Conservation (phyloP, 2,888 invertebrate genomes). For the Unio delphinus region DNA sequence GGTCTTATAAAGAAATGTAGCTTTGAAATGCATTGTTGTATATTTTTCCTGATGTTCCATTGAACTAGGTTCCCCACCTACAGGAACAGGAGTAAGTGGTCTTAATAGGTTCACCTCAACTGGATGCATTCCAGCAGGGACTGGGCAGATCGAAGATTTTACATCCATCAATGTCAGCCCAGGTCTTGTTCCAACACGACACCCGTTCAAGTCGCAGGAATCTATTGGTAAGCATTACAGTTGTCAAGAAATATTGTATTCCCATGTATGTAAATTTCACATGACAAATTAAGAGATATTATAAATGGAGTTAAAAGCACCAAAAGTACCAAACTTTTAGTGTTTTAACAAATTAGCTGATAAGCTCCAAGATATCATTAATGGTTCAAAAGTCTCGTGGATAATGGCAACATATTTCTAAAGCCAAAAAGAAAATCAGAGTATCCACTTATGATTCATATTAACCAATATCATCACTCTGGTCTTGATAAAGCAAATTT, state of each 20-base stretch:
- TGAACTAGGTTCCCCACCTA: conserved; percentile 35
- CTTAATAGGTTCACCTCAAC: conserved; percentile 54
- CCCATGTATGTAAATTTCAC: not conserved
- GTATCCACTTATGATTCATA: no score
- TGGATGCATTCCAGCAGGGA: conserved; percentile 30
- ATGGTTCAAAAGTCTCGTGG: no score
- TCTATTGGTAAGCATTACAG: conserved; percentile 1
- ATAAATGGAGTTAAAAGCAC: no score
- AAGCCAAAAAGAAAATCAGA: no score
- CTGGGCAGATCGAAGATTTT: conserved; percentile 67
- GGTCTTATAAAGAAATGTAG: not conserved
- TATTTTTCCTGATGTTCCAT: not conserved
- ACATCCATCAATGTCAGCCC: conserved; percentile 80
- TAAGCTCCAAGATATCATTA: no score
- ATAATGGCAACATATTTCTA: no score
- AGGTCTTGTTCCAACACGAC: conserved; percentile 71
- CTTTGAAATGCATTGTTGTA: not conserved
- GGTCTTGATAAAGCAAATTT: no score
- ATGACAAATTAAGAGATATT: not conserved
- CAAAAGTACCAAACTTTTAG: not conserved
- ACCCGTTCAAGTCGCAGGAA: conserved; percentile 47
- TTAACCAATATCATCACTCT: no score
- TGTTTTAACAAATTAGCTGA: not conserved
- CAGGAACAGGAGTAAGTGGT: conserved; percentile 59
- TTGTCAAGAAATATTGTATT: conserved; percentile 1